phyloP scores from a whole-genome alignment of 2,888 invertebrate genomes.

The Diabrotica balteata region DNA sequence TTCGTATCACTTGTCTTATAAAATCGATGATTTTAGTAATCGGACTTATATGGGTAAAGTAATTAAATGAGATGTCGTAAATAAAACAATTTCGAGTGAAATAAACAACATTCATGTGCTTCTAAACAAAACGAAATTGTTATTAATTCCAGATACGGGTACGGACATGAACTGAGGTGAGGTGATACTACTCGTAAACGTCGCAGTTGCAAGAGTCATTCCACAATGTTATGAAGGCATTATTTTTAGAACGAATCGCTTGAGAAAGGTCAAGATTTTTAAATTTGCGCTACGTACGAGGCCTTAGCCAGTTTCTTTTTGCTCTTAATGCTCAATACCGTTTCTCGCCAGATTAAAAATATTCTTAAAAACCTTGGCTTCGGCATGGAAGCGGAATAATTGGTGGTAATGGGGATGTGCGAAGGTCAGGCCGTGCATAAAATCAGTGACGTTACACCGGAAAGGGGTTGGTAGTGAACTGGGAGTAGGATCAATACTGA shows the following conservation, averaged over 20 bases:
- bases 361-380: slow-evolving; percentile 15
- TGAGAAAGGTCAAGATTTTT: slow-evolving; percentile 39
- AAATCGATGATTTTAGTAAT: too few relatives aligned
- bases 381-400: slow-evolving; percentile 18
- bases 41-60: too few relatives aligned
- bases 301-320: slow-evolving; percentile 4
- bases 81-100: too few relatives aligned
- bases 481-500: too few relatives aligned
- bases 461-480: too few relatives aligned
- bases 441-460: background rate
- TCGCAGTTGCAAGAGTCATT: background rate
- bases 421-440: slow-evolving; percentile 17
- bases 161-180: too few relatives aligned
- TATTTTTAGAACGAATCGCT: slow-evolving; percentile 35
- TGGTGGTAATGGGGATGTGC: slow-evolving; percentile 17
- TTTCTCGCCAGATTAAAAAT: slow-evolving; percentile 20
- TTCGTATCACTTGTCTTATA: too few relatives aligned
- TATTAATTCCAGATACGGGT: too few relatives aligned
- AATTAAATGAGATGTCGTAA: too few relatives aligned
- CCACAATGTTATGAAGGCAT: slow-evolving; percentile 33
- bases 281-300: slow-evolving; percentile 18
- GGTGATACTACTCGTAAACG: too few relatives aligned
- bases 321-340: slow-evolving; percentile 13
- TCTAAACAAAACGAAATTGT: too few relatives aligned
- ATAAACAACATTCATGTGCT: too few relatives aligned